phyloP scores from a whole-genome alignment of 2,797 vertebrate genomes.

The Enteromius mattozi region DNA sequence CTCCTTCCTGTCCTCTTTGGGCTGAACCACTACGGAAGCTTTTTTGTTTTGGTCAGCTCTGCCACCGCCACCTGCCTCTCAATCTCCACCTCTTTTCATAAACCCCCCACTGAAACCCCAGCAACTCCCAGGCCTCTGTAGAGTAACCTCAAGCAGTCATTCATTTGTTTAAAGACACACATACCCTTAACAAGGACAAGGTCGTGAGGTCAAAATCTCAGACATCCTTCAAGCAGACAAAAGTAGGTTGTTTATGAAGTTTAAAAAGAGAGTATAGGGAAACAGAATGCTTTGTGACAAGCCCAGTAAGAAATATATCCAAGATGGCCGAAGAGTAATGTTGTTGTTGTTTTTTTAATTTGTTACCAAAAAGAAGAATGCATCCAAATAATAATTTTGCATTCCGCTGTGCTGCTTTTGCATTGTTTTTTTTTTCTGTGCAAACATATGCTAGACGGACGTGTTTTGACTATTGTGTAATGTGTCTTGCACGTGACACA shows the following conservation, averaged over 20 bases:
- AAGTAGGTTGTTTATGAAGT: constrained; percentile 1
- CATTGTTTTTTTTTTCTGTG: neutral
- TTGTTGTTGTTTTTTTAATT: no score
- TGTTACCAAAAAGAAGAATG: neutral
- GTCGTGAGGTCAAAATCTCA: constrained; percentile 48
- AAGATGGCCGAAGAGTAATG: neutral
- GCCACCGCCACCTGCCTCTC: constrained; percentile 43
- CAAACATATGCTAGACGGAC: neutral
- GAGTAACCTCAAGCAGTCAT: constrained; percentile 13
- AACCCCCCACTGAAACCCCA: constrained; percentile 32
- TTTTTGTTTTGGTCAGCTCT: constrained; percentile 77
- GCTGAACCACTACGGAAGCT: constrained; percentile 66
- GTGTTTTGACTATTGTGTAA: neutral
- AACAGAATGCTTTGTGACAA: neutral
- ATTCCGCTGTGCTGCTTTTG: neutral
- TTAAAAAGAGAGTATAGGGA: neutral
- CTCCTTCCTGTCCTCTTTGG: constrained; percentile 77
- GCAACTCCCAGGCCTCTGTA: constrained; percentile 25
- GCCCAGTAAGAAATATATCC: neutral
- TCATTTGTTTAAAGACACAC: constrained; percentile 17
- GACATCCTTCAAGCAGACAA: constrained; percentile 45
- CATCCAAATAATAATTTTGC: neutral
- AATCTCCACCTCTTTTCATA: constrained; percentile 38
- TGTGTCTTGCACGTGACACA: neutral
- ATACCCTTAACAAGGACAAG: constrained; percentile 29